phyloP scores from a whole-genome alignment of 37 sponge, comb jelly and placozoan genomes.

The Theonella swinhoei region DNA sequence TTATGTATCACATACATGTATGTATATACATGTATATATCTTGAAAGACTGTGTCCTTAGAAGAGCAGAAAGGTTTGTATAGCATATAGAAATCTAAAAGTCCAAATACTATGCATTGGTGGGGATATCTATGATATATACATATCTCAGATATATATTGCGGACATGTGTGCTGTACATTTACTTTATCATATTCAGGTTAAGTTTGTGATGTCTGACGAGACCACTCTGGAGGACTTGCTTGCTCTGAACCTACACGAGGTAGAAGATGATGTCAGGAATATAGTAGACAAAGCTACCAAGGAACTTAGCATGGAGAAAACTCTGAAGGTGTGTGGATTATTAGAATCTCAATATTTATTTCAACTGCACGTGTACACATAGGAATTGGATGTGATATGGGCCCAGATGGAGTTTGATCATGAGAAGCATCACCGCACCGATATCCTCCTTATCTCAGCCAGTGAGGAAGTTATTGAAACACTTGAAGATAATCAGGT shows the following conservation, averaged over 20 bases:
- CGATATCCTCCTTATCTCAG: constrained; percentile 67
- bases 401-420: constrained; percentile 98
- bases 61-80: too few species aligned
- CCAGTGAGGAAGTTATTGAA: constrained; percentile 97
- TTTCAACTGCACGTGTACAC: too few species aligned
- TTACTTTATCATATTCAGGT: too few species aligned
- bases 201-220: constrained; percentile 96
- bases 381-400: constrained; percentile 93
- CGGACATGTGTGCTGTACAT: background rate
- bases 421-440: constrained; percentile 90
- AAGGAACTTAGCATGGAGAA: constrained; percentile 99
- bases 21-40: constrained; percentile 6
- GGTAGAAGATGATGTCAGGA: constrained; percentile 98
- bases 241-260: constrained; percentile 96
- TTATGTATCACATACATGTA: constrained; percentile 19
- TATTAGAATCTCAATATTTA: too few species aligned
- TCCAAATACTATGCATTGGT: background rate
- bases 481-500: constrained; percentile 98
- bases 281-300: constrained; percentile 98
- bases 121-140: background rate
- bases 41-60: too few species aligned
- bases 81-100: background rate
- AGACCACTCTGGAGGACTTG: constrained; percentile 91
- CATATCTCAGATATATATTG: background rate
- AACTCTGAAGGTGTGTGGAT: constrained; percentile 69